phyloP scores from a whole-genome alignment of 2,797 vertebrate species.

The Girardinus metallicus region DNA sequence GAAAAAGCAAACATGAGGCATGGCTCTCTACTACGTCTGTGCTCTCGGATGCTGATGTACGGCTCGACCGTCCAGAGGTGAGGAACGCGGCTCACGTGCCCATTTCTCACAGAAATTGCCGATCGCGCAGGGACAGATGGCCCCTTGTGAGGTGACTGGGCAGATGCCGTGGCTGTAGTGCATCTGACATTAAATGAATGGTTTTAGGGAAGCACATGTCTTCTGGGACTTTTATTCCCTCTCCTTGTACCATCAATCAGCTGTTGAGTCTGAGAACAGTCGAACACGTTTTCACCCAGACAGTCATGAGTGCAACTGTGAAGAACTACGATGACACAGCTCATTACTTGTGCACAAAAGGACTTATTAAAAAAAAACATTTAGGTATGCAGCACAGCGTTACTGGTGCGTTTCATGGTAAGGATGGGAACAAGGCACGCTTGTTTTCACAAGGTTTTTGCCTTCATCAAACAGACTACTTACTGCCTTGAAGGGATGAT shows the following conservation, averaged over 20 bases:
- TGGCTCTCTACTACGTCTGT: conserved; percentile 52
- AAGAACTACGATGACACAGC: conserved; percentile 2
- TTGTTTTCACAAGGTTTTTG: neutral
- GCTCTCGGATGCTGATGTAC: conserved; percentile 55
- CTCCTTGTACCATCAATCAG: conserved; percentile 34
- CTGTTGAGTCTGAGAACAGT: conserved; percentile 54
- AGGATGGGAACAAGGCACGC: neutral
- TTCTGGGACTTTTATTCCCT: neutral
- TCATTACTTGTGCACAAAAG: neutral
- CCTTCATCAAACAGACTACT: neutral
- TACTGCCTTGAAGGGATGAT: neutral
- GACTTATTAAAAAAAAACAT: neutral
- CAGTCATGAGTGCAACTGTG: conserved; percentile 20
- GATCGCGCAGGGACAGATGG: conserved; percentile 33
- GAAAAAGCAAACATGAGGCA: conserved; percentile 60
- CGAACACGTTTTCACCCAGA: conserved; percentile 50
- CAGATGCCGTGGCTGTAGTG: conserved; percentile 38
- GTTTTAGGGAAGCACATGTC: conserved; percentile 25
- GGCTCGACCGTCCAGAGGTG: conserved; percentile 55
- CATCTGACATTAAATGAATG: conserved; percentile 41
- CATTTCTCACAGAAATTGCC: conserved; percentile 53
- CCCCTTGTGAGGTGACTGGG: conserved; percentile 55
- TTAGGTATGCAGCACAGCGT: neutral
- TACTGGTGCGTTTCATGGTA: neutral
- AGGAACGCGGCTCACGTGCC: conserved; percentile 33